Percentiles rank a stretch among this genome's conserved stretches.
Evolutionary conservation across 1,140 invertebrate species (phyloP).

Genomic region (Caenorhabditis tropicalis): DNA sequence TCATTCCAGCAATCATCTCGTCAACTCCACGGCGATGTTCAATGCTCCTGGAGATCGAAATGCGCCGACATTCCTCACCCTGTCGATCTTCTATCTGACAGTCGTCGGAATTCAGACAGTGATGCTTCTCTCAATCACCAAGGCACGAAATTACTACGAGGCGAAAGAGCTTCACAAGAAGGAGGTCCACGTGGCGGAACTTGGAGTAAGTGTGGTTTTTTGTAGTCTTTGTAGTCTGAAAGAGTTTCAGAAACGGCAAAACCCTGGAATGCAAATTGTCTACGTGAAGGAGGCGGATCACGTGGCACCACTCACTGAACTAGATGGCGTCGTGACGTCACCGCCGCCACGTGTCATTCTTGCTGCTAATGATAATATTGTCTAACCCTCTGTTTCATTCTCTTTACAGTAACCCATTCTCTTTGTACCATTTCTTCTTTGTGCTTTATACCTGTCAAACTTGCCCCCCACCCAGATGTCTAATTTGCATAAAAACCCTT

Average conservation of each 20-base stretch:
- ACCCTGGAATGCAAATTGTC: background rate
- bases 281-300: background rate
- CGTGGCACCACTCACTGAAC: background rate
- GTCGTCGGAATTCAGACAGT: background rate
- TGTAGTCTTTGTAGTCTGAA: background rate
- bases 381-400: background rate
- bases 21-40: background rate
- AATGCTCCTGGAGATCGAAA: background rate
- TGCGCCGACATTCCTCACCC: background rate
- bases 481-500: no score
- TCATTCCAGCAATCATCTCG: background rate
- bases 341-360: constrained; percentile 35
- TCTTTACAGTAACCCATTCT: background rate
- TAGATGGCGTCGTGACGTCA: background rate
- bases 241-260: constrained; percentile 1
- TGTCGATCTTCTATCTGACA: constrained; percentile 1
- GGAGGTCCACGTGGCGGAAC: background rate
- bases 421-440: background rate
- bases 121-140: background rate
- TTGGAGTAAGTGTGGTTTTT: background rate
- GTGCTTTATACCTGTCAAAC: no score
- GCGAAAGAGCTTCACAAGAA: background rate
- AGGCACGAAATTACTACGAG: constrained; percentile 10
- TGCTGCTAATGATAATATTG: constrained; percentile 7
- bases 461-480: no score